Base-by-base conservation (phyloP, 2,797 vertebrate species). In the Myotis vivesi region DNA sequence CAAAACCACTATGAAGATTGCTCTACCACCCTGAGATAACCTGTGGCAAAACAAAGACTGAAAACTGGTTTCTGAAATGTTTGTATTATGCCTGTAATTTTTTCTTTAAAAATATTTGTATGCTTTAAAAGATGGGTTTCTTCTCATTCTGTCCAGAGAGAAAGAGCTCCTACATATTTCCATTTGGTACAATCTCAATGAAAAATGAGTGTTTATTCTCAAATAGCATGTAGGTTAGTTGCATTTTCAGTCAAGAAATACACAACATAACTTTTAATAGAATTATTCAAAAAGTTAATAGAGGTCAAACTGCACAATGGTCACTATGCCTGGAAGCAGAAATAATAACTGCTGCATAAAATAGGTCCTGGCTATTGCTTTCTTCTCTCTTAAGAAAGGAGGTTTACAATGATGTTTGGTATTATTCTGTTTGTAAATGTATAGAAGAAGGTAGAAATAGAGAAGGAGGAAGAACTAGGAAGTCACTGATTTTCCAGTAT, bases 201-300 rank as follows among this genome's bases (percentile, higher is more conserved):
- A 77, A 91, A 92, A 95, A 82, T 41, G 19, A 38, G 89, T 19
- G 30, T 22, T 89, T 89, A 38, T 82, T 85, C 46, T 92, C 68
- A 95, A 95, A 92, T 28, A 94, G 28, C 13, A 76, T 38, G 1
- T 15, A 72, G 19, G 49, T 76, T 76, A 94, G 87, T 73, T 87
- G 57, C 10, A 77, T 76, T 92, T 91, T 91, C 10, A 91, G 30
- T 82, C 36, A 94, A 94, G 53, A 94, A 90, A 88, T 86, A 85
- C 73, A 73, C 64, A 69, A 55, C 7, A 38, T 51, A 95, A 72
- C n/a, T 87, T 94, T 73, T 83, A 77, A 77, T 30, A 44, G 36
- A 94, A 92, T 68, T 85, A 76, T 82, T 95, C 76, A 82, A 23
- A n/a, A 92, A 87, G 94, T 92, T 93, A 96, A 93, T 87, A 38